These are phyloP conservation scores for Paralvinella palmiformis DNA, from an alignment of 1,140 invertebrate genomes.

Conservation along the genomic window DNA sequence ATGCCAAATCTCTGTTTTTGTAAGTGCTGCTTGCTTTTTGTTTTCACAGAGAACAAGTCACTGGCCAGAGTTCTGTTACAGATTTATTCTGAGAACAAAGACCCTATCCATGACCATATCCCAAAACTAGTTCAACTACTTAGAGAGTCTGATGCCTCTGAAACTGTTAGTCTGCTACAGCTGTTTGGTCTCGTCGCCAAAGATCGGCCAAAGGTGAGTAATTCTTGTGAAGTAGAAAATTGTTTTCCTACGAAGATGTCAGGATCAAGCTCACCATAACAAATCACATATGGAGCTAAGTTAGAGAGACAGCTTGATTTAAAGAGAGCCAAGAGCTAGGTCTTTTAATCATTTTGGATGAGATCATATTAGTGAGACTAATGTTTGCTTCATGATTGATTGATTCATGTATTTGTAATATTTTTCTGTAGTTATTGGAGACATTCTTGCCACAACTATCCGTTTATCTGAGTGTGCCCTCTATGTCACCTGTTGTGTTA, in stretches of 20 bases:
- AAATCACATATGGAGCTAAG: too few relatives aligned
- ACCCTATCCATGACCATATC: slow-evolving; percentile 75
- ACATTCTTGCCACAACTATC: slow-evolving; percentile 70
- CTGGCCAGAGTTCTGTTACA: slow-evolving; percentile 78
- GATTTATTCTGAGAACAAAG: slow-evolving; percentile 77
- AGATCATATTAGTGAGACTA: not conserved
- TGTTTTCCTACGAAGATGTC: too few relatives aligned
- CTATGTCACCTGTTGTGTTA: slow-evolving; percentile 59
- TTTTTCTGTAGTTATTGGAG: slow-evolving; percentile 60
- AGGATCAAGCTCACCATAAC: too few relatives aligned
- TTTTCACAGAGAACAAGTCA: slow-evolving; percentile 68
- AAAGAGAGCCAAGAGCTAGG: too few relatives aligned
- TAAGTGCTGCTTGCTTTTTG: slow-evolving; percentile 12
- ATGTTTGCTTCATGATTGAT: slow-evolving; percentile 2
- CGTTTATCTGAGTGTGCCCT: slow-evolving; percentile 60
- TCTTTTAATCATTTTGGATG: too few relatives aligned
- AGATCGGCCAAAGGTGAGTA: slow-evolving; percentile 65
- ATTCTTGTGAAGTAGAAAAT: slow-evolving; percentile 11
- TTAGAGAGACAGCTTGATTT: too few relatives aligned
- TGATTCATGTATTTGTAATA: slow-evolving; percentile 5
- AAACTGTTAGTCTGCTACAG: slow-evolving; percentile 74
- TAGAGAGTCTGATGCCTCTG: slow-evolving; percentile 71
- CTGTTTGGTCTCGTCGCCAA: slow-evolving; percentile 75
- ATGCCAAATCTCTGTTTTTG: too few relatives aligned
- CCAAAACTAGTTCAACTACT: slow-evolving; percentile 73